Evolutionary conservation across 1,140 invertebrate genomes (phyloP).

Genomic region (Conopomorpha cramerella): DNA sequence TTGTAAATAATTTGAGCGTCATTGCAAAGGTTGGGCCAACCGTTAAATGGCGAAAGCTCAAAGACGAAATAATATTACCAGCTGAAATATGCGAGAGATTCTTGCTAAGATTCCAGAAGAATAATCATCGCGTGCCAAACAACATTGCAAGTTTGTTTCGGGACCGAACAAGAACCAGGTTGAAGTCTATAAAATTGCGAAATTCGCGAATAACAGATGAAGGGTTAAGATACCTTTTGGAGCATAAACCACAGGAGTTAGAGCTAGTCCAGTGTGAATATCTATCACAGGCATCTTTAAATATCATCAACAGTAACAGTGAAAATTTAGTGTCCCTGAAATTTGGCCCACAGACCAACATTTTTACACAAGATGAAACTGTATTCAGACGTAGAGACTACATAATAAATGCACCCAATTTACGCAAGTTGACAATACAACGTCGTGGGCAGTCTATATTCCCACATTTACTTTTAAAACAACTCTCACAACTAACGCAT

Average conservation of each 20-base stretch:
- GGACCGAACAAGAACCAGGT: constrained; percentile 67
- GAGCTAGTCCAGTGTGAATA: constrained; percentile 74
- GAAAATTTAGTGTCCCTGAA: constrained; percentile 52
- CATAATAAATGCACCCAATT: constrained; percentile 67
- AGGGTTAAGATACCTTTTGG: constrained; percentile 69
- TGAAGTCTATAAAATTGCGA: constrained; percentile 71
- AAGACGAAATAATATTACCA: constrained; percentile 37
- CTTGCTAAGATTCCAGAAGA: constrained; percentile 65
- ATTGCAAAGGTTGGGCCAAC: constrained; percentile 24
- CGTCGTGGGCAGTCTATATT: constrained; percentile 58
- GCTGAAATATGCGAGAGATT: constrained; percentile 55
- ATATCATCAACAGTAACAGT: constrained; percentile 62
- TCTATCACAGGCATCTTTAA: constrained; percentile 65
- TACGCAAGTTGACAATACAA: constrained; percentile 67
- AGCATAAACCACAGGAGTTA: constrained; percentile 73
- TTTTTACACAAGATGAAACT: constrained; percentile 21
- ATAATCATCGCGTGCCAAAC: constrained; percentile 65
- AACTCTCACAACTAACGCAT: constrained; percentile 69
- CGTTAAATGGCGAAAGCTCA: constrained; percentile 24
- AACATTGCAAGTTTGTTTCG: constrained; percentile 74
- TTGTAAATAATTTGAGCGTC: constrained; percentile 28
- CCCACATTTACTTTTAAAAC: constrained; percentile 61
- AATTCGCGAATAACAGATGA: constrained; percentile 73
- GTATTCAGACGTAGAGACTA: constrained; percentile 33
- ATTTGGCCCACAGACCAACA: constrained; percentile 24